Percentiles rank a stretch among this genome's conserved stretches.
Evolutionary conservation across 2,113 vertebrate species (phyloP).

Genomic region (Pseudorectes ferrugineus): DNA sequence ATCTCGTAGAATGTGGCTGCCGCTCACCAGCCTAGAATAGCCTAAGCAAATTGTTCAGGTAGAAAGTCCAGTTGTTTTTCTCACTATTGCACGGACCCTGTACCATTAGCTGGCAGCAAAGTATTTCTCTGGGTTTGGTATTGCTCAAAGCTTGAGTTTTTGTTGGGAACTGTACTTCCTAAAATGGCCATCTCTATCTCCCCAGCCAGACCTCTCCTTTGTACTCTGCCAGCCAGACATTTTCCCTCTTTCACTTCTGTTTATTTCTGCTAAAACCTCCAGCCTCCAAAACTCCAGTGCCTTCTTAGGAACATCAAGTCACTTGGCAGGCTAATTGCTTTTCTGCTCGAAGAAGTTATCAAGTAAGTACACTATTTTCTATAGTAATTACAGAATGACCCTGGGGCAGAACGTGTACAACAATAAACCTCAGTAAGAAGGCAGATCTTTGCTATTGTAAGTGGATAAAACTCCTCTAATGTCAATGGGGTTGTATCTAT

Average conservation of each 20-base stretch:
- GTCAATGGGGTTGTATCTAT: background rate
- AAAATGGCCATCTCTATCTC: background rate
- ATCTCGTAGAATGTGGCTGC: background rate
- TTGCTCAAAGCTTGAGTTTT: background rate
- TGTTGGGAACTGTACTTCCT: background rate
- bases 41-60: background rate
- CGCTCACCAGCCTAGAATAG: background rate
- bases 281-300: background rate
- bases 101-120: background rate
- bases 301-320: conserved; percentile 31
- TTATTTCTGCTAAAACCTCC: background rate
- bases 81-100: background rate
- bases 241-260: background rate
- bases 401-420: background rate
- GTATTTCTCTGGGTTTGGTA: background rate
- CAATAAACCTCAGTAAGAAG: background rate
- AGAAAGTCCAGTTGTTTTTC: background rate
- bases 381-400: conserved; percentile 42
- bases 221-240: background rate
- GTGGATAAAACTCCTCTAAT: background rate
- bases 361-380: conserved; percentile 39
- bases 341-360: conserved; percentile 42
- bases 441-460: background rate
- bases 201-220: background rate
- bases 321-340: conserved; percentile 53